Base-by-base conservation (phyloP, 2,888 invertebrate species). In the Ochropacha duplaris region DNA sequence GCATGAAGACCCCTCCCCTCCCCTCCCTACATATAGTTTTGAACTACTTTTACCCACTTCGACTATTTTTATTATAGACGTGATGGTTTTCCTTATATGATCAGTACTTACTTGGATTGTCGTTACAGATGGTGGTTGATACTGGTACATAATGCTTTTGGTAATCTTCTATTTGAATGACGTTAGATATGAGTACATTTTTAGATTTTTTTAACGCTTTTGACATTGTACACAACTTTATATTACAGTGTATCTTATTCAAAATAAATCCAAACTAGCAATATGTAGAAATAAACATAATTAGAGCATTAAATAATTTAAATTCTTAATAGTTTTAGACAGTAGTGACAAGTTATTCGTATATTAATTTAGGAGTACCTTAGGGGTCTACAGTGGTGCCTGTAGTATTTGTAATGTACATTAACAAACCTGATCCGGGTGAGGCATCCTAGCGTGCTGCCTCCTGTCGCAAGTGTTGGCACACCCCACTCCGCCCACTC, bases 391-490 rank as follows among this genome's bases (percentile, higher is more conserved):
- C 4, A 2, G 19, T 44, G 44, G 19, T n/a, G 9, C 44, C 19
- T 9, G 9, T n/a, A 44, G n/a, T 44, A 39, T 5, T 44, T 9
- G 26, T 57, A 28, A 36, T 31, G 16, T 49, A 54, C 34, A 57
- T 51, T 12, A 31, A 44, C 22, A 19, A 58, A 90, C 88, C 88
- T 91, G 91, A 62, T 91, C 91, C 0, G 87, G 80, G 51, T 83
- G 79, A 34, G 67, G 81, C 62, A 81, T 64, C 44, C 79, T 62
- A 51, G 78, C 79, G 39, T 65, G 74, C 0, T 65, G 74, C 0
- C 91, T 67, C 44, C 89, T 69, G 61, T 90, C 91, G 63, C 92
- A 90, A 14, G 88, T 87, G 62, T 66, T 57, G 8, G 87, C 82
- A 68, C 90, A 88, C 11, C 88, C 84, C 70, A 78, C 83, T 60